Conservation (phyloP, 2,888 invertebrate species). For the Bursaphelenchus okinawaensis region DNA sequence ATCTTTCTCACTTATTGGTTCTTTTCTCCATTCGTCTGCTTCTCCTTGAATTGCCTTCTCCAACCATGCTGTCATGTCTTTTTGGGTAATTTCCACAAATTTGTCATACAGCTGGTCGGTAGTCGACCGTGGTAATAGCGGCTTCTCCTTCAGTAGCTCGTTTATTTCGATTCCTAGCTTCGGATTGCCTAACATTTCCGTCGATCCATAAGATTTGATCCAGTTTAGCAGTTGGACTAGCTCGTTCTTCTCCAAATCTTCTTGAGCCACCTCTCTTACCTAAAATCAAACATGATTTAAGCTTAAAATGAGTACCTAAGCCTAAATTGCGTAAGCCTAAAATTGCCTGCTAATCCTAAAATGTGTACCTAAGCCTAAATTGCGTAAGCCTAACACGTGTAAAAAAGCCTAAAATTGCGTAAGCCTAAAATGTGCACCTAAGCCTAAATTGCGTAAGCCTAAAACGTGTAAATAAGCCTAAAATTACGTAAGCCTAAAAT, state of each 20-base stretch:
- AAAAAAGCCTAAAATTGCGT: no score
- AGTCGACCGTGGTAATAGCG: constrained; percentile 72
- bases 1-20: neutral
- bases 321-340: neutral
- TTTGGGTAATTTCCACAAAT: constrained; percentile 48
- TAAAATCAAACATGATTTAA: constrained; percentile 12
- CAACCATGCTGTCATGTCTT: constrained; percentile 77
- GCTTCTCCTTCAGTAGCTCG: constrained; percentile 64
- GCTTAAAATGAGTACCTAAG: neutral
- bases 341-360: neutral
- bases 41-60: constrained; percentile 83
- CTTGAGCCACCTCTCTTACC: constrained; percentile 74
- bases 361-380: no score
- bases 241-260: constrained; percentile 88
- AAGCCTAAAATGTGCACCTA: no score
- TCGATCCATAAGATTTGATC: constrained; percentile 77
- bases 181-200: constrained; percentile 78
- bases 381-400: no score
- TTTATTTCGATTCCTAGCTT: constrained; percentile 68
- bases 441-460: no score
- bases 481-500: no score
- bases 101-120: constrained; percentile 72
- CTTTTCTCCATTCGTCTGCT: constrained; percentile 20
- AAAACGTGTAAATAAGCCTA: no score
- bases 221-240: constrained; percentile 87